Conservation (phyloP, 1,140 invertebrate species). For the Zaprionus lachaisei region DNA sequence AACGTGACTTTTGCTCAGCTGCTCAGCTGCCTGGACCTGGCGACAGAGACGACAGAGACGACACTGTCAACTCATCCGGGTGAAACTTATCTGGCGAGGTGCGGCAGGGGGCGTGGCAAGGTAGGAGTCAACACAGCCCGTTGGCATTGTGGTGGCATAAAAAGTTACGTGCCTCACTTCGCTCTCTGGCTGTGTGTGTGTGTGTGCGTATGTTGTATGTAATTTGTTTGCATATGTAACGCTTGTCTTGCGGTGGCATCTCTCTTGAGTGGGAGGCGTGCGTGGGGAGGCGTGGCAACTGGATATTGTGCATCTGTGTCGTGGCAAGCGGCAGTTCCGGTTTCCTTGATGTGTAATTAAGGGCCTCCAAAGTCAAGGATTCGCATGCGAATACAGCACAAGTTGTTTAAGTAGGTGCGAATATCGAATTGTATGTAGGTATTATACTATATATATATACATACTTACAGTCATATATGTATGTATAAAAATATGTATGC, state of each 20-base stretch:
- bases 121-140: slow-evolving; percentile 6
- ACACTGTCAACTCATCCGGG: slow-evolving; percentile 67
- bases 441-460: neutral
- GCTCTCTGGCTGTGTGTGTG: slow-evolving; percentile 23
- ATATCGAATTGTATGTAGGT: neutral
- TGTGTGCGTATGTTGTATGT: slow-evolving; percentile 23
- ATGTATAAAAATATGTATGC: neutral
- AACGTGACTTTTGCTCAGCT: slow-evolving; percentile 67
- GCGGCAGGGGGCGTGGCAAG: slow-evolving; percentile 11
- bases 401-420: slow-evolving; percentile 36
- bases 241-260: slow-evolving; percentile 17
- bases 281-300: slow-evolving; percentile 1
- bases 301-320: slow-evolving; percentile 33
- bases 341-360: slow-evolving; percentile 70
- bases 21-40: slow-evolving; percentile 27
- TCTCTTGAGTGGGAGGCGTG: slow-evolving; percentile 9
- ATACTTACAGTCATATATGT: neutral
- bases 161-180: slow-evolving; percentile 60
- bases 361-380: slow-evolving; percentile 67
- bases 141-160: slow-evolving; percentile 56
- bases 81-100: slow-evolving; percentile 30
- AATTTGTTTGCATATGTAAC: slow-evolving; percentile 72
- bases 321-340: slow-evolving; percentile 57
- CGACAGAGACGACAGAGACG: neutral
- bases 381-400: slow-evolving; percentile 37